Evolutionary conservation across 2,113 vertebrate genomes (phyloP), one percentile per base, ranked within the genome.

Genomic region (Phalacrocorax brasilianus): DNA sequence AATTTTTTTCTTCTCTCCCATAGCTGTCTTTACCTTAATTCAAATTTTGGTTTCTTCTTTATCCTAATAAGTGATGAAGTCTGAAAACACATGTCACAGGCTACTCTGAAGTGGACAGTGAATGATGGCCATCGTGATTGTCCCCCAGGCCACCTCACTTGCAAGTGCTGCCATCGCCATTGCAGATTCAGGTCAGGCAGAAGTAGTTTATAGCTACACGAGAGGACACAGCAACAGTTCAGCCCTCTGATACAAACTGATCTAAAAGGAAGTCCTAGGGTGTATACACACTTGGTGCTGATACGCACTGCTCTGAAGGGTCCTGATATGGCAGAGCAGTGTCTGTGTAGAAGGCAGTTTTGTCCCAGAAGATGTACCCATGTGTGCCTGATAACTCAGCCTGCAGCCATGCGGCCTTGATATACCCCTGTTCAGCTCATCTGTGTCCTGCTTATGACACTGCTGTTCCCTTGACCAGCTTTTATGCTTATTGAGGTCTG

Each of bases 371-470:
- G 15, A 9, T 49, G 8, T 58, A 47, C 11, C 12, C 0, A 0
- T 32, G 19, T 8, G 19, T 49, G 58, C 26, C 24, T 80, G 27
- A 12, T 53, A 76, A 20, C 35, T 89, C 33, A 38, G 18, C 71
- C 62, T 62, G 81, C 45, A 82, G 24, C 59, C 5, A 1, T 40
- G 18, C 0, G 7, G 30, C 23, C 30, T 58, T 30, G 42, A 1
- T 3, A 1, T 28, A 20, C 23, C 13, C 65, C 56, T 82, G 9
- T 33, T 58, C 35, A 38, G 4, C 7, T 71, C 0, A 0, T 35
- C 3, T 3, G 2, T 40, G 22, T 56, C 40, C 81, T 0, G 0
- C 4, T n/a, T 72, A 13, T 66, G 42, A n/a, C 4, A 2, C 47
- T 82, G 52, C 26, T 85, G 12, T 56, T 33, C 26, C 8, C 23